A percentile compares a stretch with the other conserved stretches of the same genome.
These are phyloP conservation scores for Mungos mungo DNA, from an alignment of 2,113 vertebrate species.

Conservation along the genomic window DNA sequence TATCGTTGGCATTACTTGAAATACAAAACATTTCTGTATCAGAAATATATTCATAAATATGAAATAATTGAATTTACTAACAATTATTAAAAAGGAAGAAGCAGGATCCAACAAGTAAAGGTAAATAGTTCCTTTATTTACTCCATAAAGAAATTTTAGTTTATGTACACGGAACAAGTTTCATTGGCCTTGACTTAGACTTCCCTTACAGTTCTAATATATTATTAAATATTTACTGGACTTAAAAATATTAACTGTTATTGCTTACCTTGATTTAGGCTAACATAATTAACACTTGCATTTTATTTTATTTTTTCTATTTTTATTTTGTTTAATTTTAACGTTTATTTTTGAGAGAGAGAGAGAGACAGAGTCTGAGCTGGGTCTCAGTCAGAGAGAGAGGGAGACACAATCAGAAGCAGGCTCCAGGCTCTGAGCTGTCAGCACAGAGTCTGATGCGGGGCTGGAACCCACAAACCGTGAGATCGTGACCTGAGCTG, in stretches of 20 bases:
- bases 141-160: neutral
- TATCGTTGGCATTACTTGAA: neutral
- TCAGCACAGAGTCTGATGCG: too few relatives aligned
- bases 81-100: neutral
- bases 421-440: too few relatives aligned
- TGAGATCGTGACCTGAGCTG: too few relatives aligned
- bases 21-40: neutral
- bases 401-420: too few relatives aligned
- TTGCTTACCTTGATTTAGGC: slow-evolving; percentile 18
- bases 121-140: neutral
- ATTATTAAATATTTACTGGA: slow-evolving; percentile 38
- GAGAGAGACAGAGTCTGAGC: too few relatives aligned
- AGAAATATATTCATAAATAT: neutral
- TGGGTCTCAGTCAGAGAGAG: too few relatives aligned
- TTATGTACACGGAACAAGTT: neutral
- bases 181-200: neutral
- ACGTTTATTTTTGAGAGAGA: too few relatives aligned
- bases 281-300: neutral
- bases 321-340: too few relatives aligned
- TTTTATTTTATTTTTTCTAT: neutral
- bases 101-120: neutral
- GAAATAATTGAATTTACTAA: slow-evolving; percentile 3
- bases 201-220: neutral
- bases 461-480: too few relatives aligned
- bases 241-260: slow-evolving; percentile 29